Evolutionary conservation across 2,888 invertebrate genomes (phyloP), one percentile per base, ranked within the genome.

Genomic region (Caenorhabditis wallacei): DNA sequence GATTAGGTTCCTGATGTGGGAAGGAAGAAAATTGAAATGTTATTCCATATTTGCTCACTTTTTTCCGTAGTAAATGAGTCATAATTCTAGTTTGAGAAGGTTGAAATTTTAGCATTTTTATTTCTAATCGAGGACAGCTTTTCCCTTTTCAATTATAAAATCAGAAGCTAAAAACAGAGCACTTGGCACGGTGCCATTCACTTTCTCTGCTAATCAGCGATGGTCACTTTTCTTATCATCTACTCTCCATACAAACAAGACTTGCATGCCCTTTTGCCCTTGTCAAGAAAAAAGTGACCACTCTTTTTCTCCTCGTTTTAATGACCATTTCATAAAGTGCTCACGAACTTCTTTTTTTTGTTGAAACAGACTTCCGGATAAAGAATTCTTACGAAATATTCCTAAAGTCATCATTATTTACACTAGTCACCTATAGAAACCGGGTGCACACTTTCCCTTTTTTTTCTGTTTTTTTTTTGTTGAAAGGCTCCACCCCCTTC

Each of bases 401-500:
- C 11, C 51, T 18, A 51, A 51, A 48, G 61, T 53, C 54, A 37
- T 63, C 74, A 56, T 37, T 63, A 56, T 64, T 64, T 66, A 75
- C 75, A 68, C 75, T 48, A 37, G 57, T 35, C 22, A 18, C 24
- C 75, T 59, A 75, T 75, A 75, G 75, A 75, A 75, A 75, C 75
- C 66, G 20, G 48, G 22, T 22, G 72, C 53, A 61, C 64, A 48
- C 43, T 43, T 11, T 69, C 54, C 40, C 40, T 20, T 40, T 22
- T 37, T 35, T 59, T 40, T 13, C 26, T 46, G 18, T 43, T 61
- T 61, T 24, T 61, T 22, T 18, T 3, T 3, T 13, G 46, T n/a
- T 24, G 56, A n/a, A 40, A 69, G 40, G 54, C 57, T 35, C 30
- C 20, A 18, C 30, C 70, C 26, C 18, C 24, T 57, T 37, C 16